Evolutionary conservation across 2,797 vertebrate genomes (phyloP).

Genomic region (Lates japonicus): DNA sequence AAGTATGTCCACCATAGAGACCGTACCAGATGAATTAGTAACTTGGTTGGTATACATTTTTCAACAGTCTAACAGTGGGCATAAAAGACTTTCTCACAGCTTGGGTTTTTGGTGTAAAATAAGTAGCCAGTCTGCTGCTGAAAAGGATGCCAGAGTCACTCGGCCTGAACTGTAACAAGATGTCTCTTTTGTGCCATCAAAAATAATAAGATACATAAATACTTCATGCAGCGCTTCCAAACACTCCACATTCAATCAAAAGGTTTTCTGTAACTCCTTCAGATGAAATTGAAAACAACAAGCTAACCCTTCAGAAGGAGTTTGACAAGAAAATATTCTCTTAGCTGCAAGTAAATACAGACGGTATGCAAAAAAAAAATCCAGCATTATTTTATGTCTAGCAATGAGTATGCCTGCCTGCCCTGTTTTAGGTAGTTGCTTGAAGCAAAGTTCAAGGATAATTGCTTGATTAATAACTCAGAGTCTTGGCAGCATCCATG

Average conservation of each 20-base stretch:
- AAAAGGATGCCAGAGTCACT: slow-evolving; percentile 22
- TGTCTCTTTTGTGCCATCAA: slow-evolving; percentile 41
- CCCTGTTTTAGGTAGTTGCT: slow-evolving; percentile 46
- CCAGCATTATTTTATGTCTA: slow-evolving; percentile 23
- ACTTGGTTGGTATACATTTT: slow-evolving; percentile 36
- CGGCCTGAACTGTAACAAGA: slow-evolving; percentile 34
- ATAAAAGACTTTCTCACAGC: slow-evolving; percentile 7
- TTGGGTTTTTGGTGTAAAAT: slow-evolving; percentile 20
- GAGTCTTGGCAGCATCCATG: slow-evolving; percentile 61
- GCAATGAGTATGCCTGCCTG: slow-evolving; percentile 24
- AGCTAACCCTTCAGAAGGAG: slow-evolving; percentile 17
- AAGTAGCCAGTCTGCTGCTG: slow-evolving; percentile 6
- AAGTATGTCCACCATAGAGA: slow-evolving; percentile 30
- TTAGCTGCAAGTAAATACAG: slow-evolving; percentile 13
- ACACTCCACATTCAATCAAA: slow-evolving; percentile 48
- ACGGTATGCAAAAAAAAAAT: slow-evolving; percentile 9
- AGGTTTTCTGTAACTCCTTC: slow-evolving; percentile 27
- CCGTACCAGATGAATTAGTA: slow-evolving; percentile 21
- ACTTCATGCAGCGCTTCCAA: slow-evolving; percentile 50
- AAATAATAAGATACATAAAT: slow-evolving; percentile 65
- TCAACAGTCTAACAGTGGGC: slow-evolving; percentile 16
- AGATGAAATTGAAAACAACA: slow-evolving; percentile 48
- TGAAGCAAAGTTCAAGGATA: slow-evolving; percentile 66
- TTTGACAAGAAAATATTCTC: slow-evolving; percentile 14
- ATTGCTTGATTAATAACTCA: slow-evolving; percentile 72